Evolutionary conservation across 2,797 vertebrate genomes (phyloP), one percentile per base, ranked within the genome.

Genomic region (Ara ararauna): DNA sequence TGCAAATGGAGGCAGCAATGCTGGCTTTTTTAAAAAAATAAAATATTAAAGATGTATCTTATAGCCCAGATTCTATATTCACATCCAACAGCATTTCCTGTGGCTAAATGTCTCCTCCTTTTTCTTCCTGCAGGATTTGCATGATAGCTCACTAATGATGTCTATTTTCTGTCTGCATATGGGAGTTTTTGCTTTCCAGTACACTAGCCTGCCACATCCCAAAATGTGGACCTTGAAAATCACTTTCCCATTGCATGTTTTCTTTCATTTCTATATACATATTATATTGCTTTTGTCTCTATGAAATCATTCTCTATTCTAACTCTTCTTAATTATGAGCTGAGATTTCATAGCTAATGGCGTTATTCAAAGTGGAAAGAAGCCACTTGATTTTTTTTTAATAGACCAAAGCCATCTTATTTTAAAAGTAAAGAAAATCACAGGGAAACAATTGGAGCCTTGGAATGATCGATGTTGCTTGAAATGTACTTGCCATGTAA

Each of bases 331-430:
- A 91, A 94, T 91, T 73, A 83, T 12, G 29, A 97, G 89, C 97
- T 95, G 92, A 89, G 85, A 87, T 76, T 92, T 97, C 94, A 91
- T 34, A 94, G 96, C 84, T 97, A 96, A 98, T 92, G 90, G 89
- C 6, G 8, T 93, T 90, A 93, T 92, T 97, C 95, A 90, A 95
- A 97, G 90, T 72, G 83, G 93, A 96, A 97, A 29, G 58, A 96
- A 96, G 89, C 45, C 83, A 83, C 84, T 85, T 94, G 36, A 27
- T 15, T 2, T 58, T 75, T 75, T 60, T 68, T 80, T 73, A 73
- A 83, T 75, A 74, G 86, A 91, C 30, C 68, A 94, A 91, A 85
- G 40, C 34, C 85, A 66, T 56, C 26, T 76, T 66, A 71, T 68
- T 86, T 51, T 82, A 89, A 89, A 94, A 91, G 40, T 48, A 90